Conservation (phyloP, 2,888 invertebrate species). For the Mimachlamys varia region DNA sequence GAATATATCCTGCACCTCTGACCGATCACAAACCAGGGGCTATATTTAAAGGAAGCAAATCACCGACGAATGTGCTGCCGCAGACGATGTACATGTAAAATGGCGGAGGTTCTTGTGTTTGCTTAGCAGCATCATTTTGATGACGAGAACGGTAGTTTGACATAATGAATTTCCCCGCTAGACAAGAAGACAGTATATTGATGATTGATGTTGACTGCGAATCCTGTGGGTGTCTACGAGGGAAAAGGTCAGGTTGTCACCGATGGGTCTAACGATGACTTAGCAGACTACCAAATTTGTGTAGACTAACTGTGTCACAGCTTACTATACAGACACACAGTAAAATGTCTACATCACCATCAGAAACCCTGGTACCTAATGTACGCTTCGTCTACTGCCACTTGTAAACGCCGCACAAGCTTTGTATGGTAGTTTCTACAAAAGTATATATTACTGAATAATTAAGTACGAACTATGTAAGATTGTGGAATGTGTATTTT, state of each 20-base stretch:
- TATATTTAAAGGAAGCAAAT: slow-evolving; percentile 28
- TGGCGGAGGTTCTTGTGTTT: background rate
- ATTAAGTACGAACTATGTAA: too few species aligned
- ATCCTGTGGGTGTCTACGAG: background rate
- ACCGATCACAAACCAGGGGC: slow-evolving; percentile 16
- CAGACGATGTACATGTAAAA: background rate
- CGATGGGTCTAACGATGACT: background rate
- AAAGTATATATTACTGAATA: too few species aligned
- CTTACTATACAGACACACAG: background rate
- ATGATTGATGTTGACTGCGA: background rate
- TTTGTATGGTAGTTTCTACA: too few species aligned
- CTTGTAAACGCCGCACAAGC: too few species aligned
- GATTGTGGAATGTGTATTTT: too few species aligned
- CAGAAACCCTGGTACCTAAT: too few species aligned
- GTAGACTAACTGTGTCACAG: background rate
- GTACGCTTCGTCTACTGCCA: too few species aligned
- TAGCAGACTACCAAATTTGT: background rate
- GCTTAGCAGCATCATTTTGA: background rate
- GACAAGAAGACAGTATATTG: background rate
- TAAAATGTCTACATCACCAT: background rate
- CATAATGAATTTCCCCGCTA: background rate
- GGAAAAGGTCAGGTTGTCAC: background rate
- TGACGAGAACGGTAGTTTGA: background rate
- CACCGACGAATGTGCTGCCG: background rate
- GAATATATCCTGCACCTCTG: background rate